A percentile compares a stretch with the other conserved stretches of the same genome.
Conservation (phyloP, 2,888 invertebrate genomes). For the Mimumesa dahlbomi region DNA sequence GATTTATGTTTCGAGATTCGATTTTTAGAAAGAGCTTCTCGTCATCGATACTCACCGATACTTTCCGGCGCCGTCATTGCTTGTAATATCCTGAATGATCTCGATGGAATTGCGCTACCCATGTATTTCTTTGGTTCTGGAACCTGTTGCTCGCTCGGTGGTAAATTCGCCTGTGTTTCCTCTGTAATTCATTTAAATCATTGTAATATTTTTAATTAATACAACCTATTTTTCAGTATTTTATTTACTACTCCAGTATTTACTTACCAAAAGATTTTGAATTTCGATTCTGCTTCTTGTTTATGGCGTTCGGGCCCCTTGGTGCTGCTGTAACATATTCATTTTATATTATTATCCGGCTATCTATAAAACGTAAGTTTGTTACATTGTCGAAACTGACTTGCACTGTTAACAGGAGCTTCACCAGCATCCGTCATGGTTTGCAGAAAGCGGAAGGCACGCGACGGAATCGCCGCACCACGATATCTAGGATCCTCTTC, state of each 20-base stretch:
- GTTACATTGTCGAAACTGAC: too few species aligned
- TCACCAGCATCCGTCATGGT: constrained; percentile 83
- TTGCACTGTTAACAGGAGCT: constrained; percentile 58
- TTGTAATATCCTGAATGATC: constrained; percentile 90
- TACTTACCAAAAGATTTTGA: constrained; percentile 75
- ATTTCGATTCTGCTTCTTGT: constrained; percentile 75
- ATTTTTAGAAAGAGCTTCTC: not conserved
- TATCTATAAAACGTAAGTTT: too few species aligned
- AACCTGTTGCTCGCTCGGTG: constrained; percentile 85
- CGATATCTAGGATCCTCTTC: constrained; percentile 84
- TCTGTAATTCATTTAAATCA: constrained; percentile 40
- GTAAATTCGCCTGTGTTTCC: constrained; percentile 80
- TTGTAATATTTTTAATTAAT: not conserved
- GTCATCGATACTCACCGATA: constrained; percentile 82
- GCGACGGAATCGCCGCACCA: constrained; percentile 85
- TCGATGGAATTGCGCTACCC: constrained; percentile 90
- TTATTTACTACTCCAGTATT: not conserved
- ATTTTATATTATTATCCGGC: too few species aligned
- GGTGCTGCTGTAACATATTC: constrained; percentile 68
- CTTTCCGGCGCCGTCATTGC: constrained; percentile 88
- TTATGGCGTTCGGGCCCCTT: constrained; percentile 62
- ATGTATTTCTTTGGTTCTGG: constrained; percentile 87
- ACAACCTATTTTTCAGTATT: not conserved
- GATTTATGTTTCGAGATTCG: constrained; percentile 6
- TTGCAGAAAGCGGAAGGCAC: constrained; percentile 86